Conservation (phyloP, 2,113 vertebrate genomes). For the Tetrao urogallus region DNA sequence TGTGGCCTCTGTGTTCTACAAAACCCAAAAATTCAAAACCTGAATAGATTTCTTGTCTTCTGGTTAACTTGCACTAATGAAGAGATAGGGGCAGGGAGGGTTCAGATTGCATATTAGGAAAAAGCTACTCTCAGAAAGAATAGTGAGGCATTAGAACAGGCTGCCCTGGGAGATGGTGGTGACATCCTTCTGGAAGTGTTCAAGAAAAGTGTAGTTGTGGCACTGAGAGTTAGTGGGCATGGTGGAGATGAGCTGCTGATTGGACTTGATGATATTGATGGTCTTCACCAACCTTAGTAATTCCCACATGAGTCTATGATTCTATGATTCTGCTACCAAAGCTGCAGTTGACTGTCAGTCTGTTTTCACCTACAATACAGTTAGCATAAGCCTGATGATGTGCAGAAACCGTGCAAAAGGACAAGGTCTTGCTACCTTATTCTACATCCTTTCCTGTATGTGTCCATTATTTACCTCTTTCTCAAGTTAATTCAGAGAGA, state of each 20-base stretch:
- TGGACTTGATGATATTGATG: too few species aligned
- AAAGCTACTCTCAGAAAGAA: too few species aligned
- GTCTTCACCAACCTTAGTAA: too few species aligned
- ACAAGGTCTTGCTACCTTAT: neutral
- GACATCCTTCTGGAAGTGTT: too few species aligned
- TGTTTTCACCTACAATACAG: neutral
- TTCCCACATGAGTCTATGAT: too few species aligned
- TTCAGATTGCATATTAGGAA: too few species aligned
- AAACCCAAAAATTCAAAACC: accelerated
- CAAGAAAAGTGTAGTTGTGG: too few species aligned
- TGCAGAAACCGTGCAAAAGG: neutral
- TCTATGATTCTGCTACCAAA: neutral
- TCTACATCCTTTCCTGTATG: neutral
- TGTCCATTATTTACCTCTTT: neutral
- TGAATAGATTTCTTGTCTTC: neutral
- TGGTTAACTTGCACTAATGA: neutral
- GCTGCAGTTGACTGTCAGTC: neutral
- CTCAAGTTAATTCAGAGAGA: neutral
- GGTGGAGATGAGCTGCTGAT: too few species aligned
- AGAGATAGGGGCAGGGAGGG: neutral
- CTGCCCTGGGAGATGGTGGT: too few species aligned
- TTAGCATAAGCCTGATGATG: neutral
- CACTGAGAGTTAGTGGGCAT: too few species aligned
- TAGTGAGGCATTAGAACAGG: too few species aligned
- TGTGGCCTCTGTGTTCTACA: neutral